Evolutionary conservation across 1,140 invertebrate species (phyloP).

Genomic region (Liolophura sinensis): DNA sequence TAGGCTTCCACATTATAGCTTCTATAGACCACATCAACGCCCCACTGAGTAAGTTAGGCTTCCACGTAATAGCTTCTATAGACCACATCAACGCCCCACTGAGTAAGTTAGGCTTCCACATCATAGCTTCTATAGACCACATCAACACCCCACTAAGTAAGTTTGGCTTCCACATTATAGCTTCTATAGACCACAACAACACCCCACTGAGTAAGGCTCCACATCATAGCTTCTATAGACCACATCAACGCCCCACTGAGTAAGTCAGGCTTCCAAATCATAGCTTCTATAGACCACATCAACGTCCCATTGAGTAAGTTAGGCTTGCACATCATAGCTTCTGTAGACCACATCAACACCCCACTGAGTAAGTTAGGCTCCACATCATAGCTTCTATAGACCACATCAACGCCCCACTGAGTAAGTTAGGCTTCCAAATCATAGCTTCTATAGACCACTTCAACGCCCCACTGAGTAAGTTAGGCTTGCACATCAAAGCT

Average conservation of each 20-base stretch:
- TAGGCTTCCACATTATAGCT: no score
- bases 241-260: slow-evolving; percentile 89
- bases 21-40: no score
- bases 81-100: slow-evolving; percentile 93
- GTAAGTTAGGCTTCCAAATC: slow-evolving; percentile 78
- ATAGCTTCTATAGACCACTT: slow-evolving; percentile 91
- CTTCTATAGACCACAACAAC: slow-evolving; percentile 92
- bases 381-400: slow-evolving; percentile 86
- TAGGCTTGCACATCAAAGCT: background rate
- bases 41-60: slow-evolving; percentile 57
- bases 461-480: slow-evolving; percentile 85
- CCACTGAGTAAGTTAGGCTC: slow-evolving; percentile 82
- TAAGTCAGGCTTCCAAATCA: slow-evolving; percentile 62
- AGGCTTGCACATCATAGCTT: slow-evolving; percentile 80
- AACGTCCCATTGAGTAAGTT: slow-evolving; percentile 14
- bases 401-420: slow-evolving; percentile 87
- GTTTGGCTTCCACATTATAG: slow-evolving; percentile 76
- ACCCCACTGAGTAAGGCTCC: slow-evolving; percentile 83
- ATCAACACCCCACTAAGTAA: no score
- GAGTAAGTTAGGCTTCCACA: slow-evolving; percentile 65
- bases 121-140: no score
- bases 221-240: slow-evolving; percentile 84
- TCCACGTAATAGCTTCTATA: slow-evolving; percentile 82
- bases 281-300: no score
- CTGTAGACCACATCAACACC: slow-evolving; percentile 91